Conservation (phyloP, 2,113 vertebrate species). For the Lophura nycthemera region DNA sequence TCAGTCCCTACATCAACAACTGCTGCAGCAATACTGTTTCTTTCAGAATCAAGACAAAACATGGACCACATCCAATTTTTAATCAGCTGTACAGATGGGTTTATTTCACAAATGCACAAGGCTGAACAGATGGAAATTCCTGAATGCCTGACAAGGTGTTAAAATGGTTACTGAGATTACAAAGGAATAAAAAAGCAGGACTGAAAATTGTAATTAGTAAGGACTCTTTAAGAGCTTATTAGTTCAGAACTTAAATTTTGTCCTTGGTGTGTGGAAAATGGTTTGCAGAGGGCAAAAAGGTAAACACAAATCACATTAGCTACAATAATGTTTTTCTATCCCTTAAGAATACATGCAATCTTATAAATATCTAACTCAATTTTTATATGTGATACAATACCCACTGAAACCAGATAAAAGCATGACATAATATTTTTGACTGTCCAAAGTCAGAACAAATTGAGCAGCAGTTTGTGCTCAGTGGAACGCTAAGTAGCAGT, state of each 20-base stretch:
- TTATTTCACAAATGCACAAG: conserved; percentile 82
- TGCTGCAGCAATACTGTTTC: conserved; percentile 75
- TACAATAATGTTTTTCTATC: conserved; percentile 45
- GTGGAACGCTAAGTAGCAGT: not conserved
- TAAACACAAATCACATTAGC: conserved; percentile 31
- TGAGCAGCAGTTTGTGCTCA: not conserved
- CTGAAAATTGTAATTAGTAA: conserved; percentile 79
- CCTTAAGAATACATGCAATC: conserved; percentile 41
- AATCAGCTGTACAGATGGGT: conserved; percentile 88
- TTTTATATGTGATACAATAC: conserved; percentile 46
- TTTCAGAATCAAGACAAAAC: conserved; percentile 78
- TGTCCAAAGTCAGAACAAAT: conserved; percentile 47
- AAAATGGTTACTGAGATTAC: conserved; percentile 82
- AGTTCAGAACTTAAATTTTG: conserved; percentile 75
- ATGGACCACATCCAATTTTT: conserved; percentile 82
- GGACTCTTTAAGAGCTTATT: conserved; percentile 75
- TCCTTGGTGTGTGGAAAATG: conserved; percentile 61
- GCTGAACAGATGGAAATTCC: conserved; percentile 84
- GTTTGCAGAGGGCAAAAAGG: conserved; percentile 39
- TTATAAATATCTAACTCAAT: conserved; percentile 53
- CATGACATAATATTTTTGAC: conserved; percentile 52
- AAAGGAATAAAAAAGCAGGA: conserved; percentile 78
- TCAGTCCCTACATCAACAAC: conserved; percentile 68
- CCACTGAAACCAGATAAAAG: conserved; percentile 55
- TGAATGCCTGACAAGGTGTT: conserved; percentile 85